Percentiles rank a stretch among this genome's conserved stretches.
These are phyloP conservation scores for Trachurus trachurus DNA, from an alignment of 2,797 vertebrate genomes.

Conservation along the genomic window DNA sequence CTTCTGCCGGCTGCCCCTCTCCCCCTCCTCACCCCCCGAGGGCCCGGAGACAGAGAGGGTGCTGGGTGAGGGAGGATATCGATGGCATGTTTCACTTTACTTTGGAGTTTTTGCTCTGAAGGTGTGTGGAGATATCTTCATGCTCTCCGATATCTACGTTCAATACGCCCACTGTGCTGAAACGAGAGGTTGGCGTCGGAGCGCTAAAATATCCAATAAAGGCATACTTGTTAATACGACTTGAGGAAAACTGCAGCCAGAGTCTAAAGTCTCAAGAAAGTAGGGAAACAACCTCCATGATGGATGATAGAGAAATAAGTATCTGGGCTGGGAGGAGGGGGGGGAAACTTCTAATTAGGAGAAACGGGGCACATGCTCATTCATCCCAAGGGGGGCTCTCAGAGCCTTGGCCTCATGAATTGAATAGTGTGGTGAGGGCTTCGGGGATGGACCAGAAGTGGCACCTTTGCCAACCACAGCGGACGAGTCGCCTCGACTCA, in stretches of 20 bases:
- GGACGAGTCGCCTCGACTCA: conserved; percentile 62
- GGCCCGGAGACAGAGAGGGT: conserved; percentile 43
- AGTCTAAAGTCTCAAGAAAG: conserved; percentile 50
- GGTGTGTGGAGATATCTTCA: conserved; percentile 59
- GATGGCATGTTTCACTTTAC: conserved; percentile 49
- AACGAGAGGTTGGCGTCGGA: conserved; percentile 34
- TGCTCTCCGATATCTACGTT: conserved; percentile 55
- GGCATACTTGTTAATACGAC: conserved; percentile 65
- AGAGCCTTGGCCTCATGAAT: conserved; percentile 75
- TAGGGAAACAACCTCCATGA: conserved; percentile 74
- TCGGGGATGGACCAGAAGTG: conserved; percentile 78
- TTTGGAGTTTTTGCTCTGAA: conserved; percentile 39
- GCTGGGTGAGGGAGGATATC: conserved; percentile 38
- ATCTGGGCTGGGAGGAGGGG: conserved; percentile 60
- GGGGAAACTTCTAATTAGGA: conserved; percentile 81
- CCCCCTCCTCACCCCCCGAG: conserved; percentile 6
- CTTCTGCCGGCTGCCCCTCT: conserved; percentile 43
- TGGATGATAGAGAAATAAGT: conserved; percentile 80
- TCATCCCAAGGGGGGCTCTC: conserved; percentile 69
- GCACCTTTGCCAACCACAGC: conserved; percentile 80
- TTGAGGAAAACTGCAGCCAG: conserved; percentile 47
- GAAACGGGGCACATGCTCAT: conserved; percentile 68
- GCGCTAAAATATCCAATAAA: conserved; percentile 63
- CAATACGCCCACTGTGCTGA: conserved; percentile 60
- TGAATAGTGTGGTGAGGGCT: conserved; percentile 77